phyloP scores from a whole-genome alignment of 1,140 invertebrate species.

The Lasioglossum baleicum region DNA sequence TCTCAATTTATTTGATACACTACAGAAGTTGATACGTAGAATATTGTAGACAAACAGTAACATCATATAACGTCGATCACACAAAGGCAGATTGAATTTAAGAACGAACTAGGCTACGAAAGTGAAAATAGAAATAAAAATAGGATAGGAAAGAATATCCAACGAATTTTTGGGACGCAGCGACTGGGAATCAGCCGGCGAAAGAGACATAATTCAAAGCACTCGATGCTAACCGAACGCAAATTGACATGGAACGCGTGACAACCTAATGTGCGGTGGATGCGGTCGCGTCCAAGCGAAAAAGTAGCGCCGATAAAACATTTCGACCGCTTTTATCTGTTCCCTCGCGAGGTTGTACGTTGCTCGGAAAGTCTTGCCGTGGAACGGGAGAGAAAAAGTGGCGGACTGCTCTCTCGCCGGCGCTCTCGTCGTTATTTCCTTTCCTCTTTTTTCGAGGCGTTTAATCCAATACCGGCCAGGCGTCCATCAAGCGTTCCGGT shows the following conservation, averaged over 20 bases:
- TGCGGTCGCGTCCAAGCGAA: neutral
- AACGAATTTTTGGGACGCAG: no score
- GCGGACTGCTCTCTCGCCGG: slow-evolving; percentile 41
- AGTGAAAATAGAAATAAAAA: no score
- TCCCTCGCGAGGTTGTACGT: neutral
- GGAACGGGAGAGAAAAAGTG: slow-evolving; percentile 27
- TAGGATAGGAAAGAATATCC: no score
- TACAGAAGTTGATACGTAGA: no score
- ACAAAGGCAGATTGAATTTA: no score
- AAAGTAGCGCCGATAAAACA: slow-evolving; percentile 14
- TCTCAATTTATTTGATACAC: no score
- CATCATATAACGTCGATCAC: no score
- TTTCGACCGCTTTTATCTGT: slow-evolving; percentile 28
- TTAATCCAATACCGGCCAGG: slow-evolving; percentile 76
- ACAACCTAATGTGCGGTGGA: neutral
- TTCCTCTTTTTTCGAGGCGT: slow-evolving; percentile 62
- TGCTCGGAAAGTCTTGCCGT: slow-evolving; percentile 20
- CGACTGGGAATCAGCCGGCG: no score
- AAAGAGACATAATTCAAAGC: neutral
- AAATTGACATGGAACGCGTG: neutral
- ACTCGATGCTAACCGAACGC: neutral
- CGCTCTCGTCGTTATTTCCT: slow-evolving; percentile 59
- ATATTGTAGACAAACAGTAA: no score
- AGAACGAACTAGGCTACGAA: no score
- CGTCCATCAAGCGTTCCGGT: slow-evolving; percentile 75